Conservation (phyloP, 2,113 vertebrate species). For the Phalacrocorax pelagicus region DNA sequence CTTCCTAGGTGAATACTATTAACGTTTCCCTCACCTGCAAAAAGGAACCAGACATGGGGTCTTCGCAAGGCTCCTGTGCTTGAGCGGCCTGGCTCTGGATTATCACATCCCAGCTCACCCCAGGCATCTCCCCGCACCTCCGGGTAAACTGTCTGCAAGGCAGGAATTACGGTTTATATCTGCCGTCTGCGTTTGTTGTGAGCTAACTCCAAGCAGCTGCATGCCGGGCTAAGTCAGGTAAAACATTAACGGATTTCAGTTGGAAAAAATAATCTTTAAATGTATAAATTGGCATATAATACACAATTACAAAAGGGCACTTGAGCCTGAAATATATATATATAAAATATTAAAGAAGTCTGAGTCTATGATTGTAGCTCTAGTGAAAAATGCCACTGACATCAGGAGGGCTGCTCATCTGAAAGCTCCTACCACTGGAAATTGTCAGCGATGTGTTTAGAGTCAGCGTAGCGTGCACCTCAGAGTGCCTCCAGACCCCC, state of each 20-base stretch:
- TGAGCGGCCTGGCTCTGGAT: background rate
- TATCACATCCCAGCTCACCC: background rate
- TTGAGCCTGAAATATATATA: background rate
- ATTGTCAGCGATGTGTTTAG: background rate
- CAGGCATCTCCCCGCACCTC: background rate
- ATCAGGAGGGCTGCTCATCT: background rate
- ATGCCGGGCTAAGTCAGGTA: background rate
- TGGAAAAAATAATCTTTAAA: background rate
- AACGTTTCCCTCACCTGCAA: background rate
- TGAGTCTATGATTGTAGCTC: background rate
- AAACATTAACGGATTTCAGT: background rate
- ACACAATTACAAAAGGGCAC: background rate
- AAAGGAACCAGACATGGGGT: background rate
- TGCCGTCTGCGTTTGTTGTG: background rate
- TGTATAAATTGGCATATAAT: background rate
- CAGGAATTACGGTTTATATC: background rate
- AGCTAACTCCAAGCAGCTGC: background rate
- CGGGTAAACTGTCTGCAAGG: background rate
- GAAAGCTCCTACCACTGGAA: background rate
- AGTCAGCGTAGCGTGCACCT: background rate
- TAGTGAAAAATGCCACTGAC: background rate
- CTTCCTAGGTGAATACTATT: background rate
- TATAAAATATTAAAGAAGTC: background rate
- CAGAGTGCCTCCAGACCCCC: background rate
- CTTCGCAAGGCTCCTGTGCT: background rate